phyloP scores from a whole-genome alignment of 2,113 vertebrate species.

The Aplodontia rufa region DNA sequence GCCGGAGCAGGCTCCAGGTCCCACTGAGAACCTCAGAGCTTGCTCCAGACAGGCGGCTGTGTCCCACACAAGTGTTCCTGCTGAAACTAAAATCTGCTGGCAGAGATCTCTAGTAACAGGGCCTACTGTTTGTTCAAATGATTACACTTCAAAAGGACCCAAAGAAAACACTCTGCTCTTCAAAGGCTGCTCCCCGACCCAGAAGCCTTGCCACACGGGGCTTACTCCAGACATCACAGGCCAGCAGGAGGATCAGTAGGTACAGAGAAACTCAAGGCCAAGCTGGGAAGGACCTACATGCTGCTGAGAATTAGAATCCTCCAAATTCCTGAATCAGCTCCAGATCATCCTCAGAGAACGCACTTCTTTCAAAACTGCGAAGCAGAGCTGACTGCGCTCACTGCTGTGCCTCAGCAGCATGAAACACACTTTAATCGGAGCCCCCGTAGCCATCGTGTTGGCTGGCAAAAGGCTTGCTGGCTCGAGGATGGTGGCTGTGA shows the following conservation, averaged over 20 bases:
- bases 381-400: neutral
- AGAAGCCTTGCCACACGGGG: neutral
- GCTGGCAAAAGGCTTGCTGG: neutral
- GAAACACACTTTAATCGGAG: accelerated
- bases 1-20: neutral
- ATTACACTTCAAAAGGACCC: neutral
- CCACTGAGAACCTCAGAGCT: neutral
- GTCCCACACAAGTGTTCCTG: neutral
- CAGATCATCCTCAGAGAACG: neutral
- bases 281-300: neutral
- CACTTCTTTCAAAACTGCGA: neutral
- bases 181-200: neutral
- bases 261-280: neutral
- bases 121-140: neutral
- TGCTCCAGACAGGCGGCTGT: neutral
- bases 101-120: neutral
- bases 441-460: accelerated
- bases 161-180: neutral
- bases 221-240: neutral
- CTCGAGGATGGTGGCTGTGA: neutral
- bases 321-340: neutral
- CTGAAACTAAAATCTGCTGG: neutral
- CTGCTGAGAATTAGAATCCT: neutral
- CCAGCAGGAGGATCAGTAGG: neutral
- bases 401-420: neutral